Percentiles rank a stretch among this genome's conserved stretches.
phyloP scores from a whole-genome alignment of 2,797 vertebrate genomes.

The Sardinella longiceps region DNA sequence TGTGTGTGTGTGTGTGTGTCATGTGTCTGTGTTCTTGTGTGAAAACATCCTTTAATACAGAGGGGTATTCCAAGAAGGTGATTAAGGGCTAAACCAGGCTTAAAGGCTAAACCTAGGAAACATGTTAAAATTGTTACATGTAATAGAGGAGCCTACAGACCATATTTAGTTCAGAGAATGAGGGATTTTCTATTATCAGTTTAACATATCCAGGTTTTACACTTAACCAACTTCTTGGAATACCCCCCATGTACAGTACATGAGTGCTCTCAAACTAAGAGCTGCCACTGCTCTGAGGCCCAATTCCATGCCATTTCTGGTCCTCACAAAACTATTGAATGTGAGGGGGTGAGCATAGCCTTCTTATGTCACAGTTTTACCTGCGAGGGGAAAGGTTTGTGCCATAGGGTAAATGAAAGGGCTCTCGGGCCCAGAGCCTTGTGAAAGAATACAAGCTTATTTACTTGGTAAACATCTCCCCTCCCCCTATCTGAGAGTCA shows the following conservation, averaged over 20 bases:
- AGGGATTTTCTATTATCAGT: no score
- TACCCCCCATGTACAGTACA: no score
- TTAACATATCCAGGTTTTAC: no score
- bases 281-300: not conserved
- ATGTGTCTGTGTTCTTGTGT: slow-evolving; percentile 5
- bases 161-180: no score
- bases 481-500: not conserved
- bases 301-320: not conserved
- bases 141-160: no score
- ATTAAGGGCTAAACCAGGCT: no score
- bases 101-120: no score
- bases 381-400: not conserved
- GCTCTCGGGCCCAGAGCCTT: not conserved
- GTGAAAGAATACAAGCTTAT: not conserved
- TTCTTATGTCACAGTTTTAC: not conserved
- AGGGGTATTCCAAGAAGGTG: no score
- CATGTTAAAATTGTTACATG: no score
- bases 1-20: not conserved
- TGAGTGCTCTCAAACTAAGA: not conserved
- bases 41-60: no score
- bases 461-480: not conserved
- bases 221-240: no score
- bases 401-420: not conserved
- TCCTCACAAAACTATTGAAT: not conserved
- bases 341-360: not conserved